These are phyloP conservation scores for Periophthalmus magnuspinnatus DNA, from an alignment of 2,797 vertebrate species.

Conservation along the genomic window DNA sequence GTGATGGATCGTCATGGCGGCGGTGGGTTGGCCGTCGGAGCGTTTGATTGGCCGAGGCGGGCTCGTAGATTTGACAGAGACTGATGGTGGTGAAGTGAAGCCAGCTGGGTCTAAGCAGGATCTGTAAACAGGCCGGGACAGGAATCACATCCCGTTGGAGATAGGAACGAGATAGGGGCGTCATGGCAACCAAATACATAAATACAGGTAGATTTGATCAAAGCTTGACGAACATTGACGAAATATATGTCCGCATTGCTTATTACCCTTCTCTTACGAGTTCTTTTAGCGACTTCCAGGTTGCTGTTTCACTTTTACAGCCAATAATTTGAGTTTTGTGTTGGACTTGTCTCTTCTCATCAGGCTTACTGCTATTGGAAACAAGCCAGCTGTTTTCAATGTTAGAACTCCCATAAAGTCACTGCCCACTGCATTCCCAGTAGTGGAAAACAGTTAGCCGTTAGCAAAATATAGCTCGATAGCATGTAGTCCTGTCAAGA, in stretches of 20 bases:
- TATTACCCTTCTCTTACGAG: not conserved
- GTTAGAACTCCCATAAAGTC: constrained; percentile 1
- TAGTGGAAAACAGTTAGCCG: not conserved
- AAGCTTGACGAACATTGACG: not conserved
- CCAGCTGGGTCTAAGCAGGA: constrained; percentile 65
- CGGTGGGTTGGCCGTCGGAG: constrained; percentile 27
- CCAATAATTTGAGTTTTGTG: not conserved
- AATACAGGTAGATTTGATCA: constrained; percentile 39
- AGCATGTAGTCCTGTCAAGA: not conserved
- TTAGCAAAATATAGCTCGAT: not conserved
- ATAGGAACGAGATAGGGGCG: constrained; percentile 31
- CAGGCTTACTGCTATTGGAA: not conserved
- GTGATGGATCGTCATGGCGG: constrained; percentile 56
- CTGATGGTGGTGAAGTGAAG: constrained; percentile 55
- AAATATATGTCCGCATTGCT: not conserved
- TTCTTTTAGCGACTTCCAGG: constrained; percentile 1
- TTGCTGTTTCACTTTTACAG: constrained; percentile 3
- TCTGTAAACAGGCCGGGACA: constrained; percentile 65
- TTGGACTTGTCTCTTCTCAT: constrained; percentile 7
- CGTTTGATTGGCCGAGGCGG: constrained; percentile 55
- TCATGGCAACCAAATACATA: constrained; percentile 49
- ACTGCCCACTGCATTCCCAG: constrained; percentile 7
- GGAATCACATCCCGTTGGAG: constrained; percentile 33
- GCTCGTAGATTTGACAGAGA: constrained; percentile 63
- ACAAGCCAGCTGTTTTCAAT: constrained; percentile 15